These are phyloP conservation scores for Nephrocerus scutellatus DNA, from an alignment of 2,888 invertebrate species.

Conservation along the genomic window DNA sequence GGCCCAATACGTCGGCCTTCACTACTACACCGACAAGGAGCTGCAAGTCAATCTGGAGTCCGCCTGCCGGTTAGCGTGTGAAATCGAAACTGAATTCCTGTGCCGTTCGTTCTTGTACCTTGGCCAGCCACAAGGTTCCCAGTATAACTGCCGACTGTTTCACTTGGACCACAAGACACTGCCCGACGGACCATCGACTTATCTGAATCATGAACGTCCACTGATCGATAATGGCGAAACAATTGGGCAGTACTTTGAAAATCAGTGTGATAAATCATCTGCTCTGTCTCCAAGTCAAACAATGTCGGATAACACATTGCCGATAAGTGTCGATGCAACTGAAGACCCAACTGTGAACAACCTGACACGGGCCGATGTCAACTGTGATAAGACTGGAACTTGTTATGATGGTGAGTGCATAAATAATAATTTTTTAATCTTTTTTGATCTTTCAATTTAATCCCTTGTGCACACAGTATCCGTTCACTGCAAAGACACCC, in stretches of 20 bases:
- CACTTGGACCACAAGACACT: constrained; percentile 87
- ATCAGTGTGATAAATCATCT: constrained; percentile 68
- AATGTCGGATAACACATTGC: constrained; percentile 51
- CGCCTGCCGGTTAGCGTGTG: constrained; percentile 84
- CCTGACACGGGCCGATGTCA: constrained; percentile 69
- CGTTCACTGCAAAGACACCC: constrained; percentile 89
- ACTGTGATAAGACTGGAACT: constrained; percentile 91
- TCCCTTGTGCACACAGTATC: constrained; percentile 59
- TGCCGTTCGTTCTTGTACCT: constrained; percentile 75
- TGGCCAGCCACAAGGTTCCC: constrained; percentile 60
- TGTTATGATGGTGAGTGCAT: constrained; percentile 78
- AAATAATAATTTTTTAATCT: background rate
- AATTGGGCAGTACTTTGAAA: constrained; percentile 83
- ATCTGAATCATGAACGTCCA: constrained; percentile 81
- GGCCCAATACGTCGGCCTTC: constrained; percentile 82
- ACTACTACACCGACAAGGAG: constrained; percentile 91
- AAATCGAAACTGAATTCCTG: constrained; percentile 87
- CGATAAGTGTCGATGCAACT: constrained; percentile 69
- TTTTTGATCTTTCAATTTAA: constrained; percentile 8
- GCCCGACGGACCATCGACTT: constrained; percentile 87
- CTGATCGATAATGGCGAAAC: constrained; percentile 86
- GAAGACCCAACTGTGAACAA: constrained; percentile 69
- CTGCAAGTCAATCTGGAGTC: constrained; percentile 81
- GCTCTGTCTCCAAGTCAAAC: constrained; percentile 33
- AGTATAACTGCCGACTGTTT: constrained; percentile 87